Evolutionary conservation across 2,888 invertebrate species (phyloP).

Genomic region (Poecilus cupreus): DNA sequence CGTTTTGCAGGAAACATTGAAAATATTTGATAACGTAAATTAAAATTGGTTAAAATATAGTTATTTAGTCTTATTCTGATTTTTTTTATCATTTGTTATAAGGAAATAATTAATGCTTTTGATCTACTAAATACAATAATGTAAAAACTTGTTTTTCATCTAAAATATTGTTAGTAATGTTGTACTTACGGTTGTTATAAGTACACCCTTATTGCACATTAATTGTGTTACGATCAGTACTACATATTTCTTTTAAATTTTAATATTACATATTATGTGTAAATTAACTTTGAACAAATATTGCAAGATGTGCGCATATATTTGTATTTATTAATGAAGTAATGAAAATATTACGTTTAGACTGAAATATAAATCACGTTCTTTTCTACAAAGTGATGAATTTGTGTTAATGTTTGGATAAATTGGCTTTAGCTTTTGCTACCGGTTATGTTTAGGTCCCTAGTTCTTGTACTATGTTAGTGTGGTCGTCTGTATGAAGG

Average conservation of each 20-base stretch:
- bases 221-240: too few species aligned
- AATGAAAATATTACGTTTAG: slow-evolving; percentile 34
- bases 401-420: not conserved
- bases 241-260: not conserved
- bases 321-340: slow-evolving; percentile 22
- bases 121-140: too few species aligned
- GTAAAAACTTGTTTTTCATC: too few species aligned
- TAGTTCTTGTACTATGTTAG: slow-evolving; percentile 57
- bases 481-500: slow-evolving; percentile 58
- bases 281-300: not conserved
- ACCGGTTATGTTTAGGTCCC: slow-evolving; percentile 40
- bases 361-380: slow-evolving; percentile 9
- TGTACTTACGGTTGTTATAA: too few species aligned
- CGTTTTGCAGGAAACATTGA: too few species aligned
- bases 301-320: slow-evolving; percentile 25
- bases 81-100: too few species aligned
- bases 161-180: too few species aligned
- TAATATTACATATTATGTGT: not conserved
- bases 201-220: too few species aligned
- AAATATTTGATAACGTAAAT: too few species aligned
- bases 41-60: too few species aligned
- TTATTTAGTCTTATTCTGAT: too few species aligned
- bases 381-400: slow-evolving; percentile 37
- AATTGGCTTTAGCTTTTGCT: slow-evolving; percentile 36
- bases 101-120: too few species aligned